phyloP scores from a whole-genome alignment of 2,888 invertebrate genomes.

The Lochmaea capreae region DNA sequence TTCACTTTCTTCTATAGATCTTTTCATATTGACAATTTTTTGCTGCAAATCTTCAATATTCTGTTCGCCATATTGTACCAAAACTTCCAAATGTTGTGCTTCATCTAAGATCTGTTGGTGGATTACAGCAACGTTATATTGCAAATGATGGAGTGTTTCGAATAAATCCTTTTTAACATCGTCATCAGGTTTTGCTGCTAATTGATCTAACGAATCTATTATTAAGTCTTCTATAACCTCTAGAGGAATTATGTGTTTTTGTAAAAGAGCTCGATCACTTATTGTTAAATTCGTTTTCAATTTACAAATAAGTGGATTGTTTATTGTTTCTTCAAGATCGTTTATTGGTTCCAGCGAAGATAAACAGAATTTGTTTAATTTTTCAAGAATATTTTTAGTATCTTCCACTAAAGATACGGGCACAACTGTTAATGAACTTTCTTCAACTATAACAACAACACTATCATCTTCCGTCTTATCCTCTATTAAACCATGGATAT shows the following conservation, averaged over 20 bases:
- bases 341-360: slow-evolving; percentile 59
- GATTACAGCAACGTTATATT: slow-evolving; percentile 59
- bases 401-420: slow-evolving; percentile 54
- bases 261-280: slow-evolving; percentile 63
- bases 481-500: slow-evolving; percentile 57
- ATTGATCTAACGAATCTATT: slow-evolving; percentile 66
- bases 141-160: slow-evolving; percentile 55
- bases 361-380: slow-evolving; percentile 44
- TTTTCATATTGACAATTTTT: slow-evolving; percentile 58
- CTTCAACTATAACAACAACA: slow-evolving; percentile 55
- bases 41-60: slow-evolving; percentile 56
- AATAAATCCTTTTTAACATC: slow-evolving; percentile 47
- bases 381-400: slow-evolving; percentile 49
- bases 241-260: slow-evolving; percentile 67
- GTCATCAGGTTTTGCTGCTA: slow-evolving; percentile 44
- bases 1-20: slow-evolving; percentile 52
- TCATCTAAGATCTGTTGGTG: slow-evolving; percentile 59
- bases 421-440: slow-evolving; percentile 52
- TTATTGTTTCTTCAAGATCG: slow-evolving; percentile 65
- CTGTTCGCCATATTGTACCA: slow-evolving; percentile 44
- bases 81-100: slow-evolving; percentile 49
- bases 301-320: slow-evolving; percentile 65
- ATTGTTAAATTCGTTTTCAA: slow-evolving; percentile 65
- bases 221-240: slow-evolving; percentile 69
- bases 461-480: slow-evolving; percentile 43